A percentile compares a stretch with the other conserved stretches of the same genome.
phyloP scores from a whole-genome alignment of 2,797 vertebrate genomes.

The Notolepis coatsorum region DNA sequence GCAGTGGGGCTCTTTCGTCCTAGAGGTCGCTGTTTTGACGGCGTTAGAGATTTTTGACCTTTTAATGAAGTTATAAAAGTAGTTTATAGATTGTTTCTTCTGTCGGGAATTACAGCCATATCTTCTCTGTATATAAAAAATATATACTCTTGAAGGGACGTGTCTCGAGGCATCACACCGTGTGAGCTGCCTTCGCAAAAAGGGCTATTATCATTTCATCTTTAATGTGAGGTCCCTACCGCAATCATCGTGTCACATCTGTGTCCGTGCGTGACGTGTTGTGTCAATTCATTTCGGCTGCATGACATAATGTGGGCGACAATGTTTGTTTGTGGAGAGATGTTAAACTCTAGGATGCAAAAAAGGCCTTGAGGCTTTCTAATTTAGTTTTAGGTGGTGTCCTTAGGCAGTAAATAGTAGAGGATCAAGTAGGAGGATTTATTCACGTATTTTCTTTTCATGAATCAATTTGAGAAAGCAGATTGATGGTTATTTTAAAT shows the following conservation, averaged over 20 bases:
- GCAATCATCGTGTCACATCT: constrained; percentile 31
- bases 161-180: constrained; percentile 57
- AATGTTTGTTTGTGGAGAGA: constrained; percentile 37
- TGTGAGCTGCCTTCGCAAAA: constrained; percentile 74
- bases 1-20: too few relatives aligned
- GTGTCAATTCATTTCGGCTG: constrained; percentile 37
- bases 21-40: too few relatives aligned
- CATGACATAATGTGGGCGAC: constrained; percentile 29
- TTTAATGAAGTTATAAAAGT: too few relatives aligned
- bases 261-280: constrained; percentile 31
- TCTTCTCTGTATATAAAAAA: constrained; percentile 44
- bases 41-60: too few relatives aligned
- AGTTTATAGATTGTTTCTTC: constrained; percentile 12
- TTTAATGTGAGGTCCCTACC: constrained; percentile 38
- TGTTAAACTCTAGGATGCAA: background rate
- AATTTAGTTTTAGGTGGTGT: background rate
- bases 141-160: constrained; percentile 44
- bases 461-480: background rate
- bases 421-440: background rate
- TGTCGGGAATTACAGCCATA: constrained; percentile 61
- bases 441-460: background rate
- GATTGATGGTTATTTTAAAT: background rate
- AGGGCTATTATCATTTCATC: constrained; percentile 76
- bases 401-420: too few relatives aligned
- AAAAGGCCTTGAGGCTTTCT: background rate